Conservation (phyloP, 1,140 invertebrate species). For the Xylocopa sonorina region DNA sequence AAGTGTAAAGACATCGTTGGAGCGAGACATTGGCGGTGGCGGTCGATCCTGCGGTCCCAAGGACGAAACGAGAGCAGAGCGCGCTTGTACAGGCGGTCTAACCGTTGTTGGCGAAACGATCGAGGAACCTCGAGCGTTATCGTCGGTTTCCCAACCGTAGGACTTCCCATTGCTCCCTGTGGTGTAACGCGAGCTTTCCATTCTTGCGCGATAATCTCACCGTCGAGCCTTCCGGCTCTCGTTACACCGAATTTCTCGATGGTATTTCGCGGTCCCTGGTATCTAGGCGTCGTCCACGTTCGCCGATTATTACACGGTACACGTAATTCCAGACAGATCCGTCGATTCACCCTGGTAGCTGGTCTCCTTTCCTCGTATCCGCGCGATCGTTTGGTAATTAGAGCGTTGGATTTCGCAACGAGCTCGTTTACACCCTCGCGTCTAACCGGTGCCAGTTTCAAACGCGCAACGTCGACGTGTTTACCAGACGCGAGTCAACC, state of each 20-base stretch:
- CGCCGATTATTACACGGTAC: slow-evolving; percentile 20
- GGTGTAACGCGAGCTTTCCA: slow-evolving; percentile 39
- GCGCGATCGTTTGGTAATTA: background rate
- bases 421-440: background rate
- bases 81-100: background rate
- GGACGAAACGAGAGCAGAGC: background rate
- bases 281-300: background rate
- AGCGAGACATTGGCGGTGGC: too few species aligned
- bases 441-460: background rate
- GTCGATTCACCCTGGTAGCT: too few species aligned
- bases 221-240: slow-evolving; percentile 9
- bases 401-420: background rate
- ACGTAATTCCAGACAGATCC: too few species aligned
- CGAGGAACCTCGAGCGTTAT: slow-evolving; percentile 23
- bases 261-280: background rate
- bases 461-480: slow-evolving; percentile 2
- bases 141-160: slow-evolving; percentile 12
- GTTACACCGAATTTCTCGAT: slow-evolving; percentile 28
- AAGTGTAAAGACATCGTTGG: too few species aligned
- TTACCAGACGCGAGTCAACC: background rate
- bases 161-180: slow-evolving; percentile 28
- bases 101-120: slow-evolving; percentile 17
- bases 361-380: background rate
- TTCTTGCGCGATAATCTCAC: slow-evolving; percentile 42
- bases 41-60: background rate